Evolutionary conservation across 2,797 vertebrate genomes (phyloP).

Genomic region (Acropternis orthonyx): DNA sequence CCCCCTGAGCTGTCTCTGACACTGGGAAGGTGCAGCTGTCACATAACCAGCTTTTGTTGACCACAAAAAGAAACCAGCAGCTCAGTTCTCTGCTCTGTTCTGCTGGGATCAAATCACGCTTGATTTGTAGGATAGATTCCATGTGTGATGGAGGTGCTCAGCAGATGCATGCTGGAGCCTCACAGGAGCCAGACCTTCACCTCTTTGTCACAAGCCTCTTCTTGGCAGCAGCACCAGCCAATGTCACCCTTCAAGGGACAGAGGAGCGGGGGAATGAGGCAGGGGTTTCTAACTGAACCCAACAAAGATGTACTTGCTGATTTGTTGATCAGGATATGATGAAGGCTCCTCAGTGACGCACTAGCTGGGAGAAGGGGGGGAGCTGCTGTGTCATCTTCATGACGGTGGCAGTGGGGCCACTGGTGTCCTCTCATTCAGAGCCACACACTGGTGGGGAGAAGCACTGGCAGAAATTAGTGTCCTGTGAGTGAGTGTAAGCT

Average conservation of each 20-base stretch:
- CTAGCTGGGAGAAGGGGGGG: neutral
- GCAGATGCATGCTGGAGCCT: neutral
- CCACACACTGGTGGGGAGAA: neutral
- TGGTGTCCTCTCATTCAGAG: neutral
- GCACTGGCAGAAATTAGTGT: neutral
- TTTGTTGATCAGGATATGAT: neutral
- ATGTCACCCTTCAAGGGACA: neutral
- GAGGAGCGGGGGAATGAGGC: neutral
- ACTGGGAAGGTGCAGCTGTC: neutral
- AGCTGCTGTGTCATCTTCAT: neutral
- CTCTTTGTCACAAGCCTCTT: neutral
- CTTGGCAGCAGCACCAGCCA: neutral
- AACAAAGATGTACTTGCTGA: neutral
- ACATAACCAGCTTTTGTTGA: neutral
- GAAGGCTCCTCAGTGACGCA: neutral
- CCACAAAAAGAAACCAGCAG: neutral
- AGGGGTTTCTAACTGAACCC: neutral
- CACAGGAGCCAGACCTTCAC: neutral
- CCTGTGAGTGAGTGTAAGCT: neutral
- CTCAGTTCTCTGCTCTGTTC: neutral
- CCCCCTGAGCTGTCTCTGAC: neutral
- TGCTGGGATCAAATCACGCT: rapidly evolving
- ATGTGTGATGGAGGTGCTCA: neutral
- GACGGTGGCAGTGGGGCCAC: neutral
- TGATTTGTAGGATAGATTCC: neutral